phyloP scores from a whole-genome alignment of 53 echinoderm and acorn worm species.

The Stichopus horrens region DNA sequence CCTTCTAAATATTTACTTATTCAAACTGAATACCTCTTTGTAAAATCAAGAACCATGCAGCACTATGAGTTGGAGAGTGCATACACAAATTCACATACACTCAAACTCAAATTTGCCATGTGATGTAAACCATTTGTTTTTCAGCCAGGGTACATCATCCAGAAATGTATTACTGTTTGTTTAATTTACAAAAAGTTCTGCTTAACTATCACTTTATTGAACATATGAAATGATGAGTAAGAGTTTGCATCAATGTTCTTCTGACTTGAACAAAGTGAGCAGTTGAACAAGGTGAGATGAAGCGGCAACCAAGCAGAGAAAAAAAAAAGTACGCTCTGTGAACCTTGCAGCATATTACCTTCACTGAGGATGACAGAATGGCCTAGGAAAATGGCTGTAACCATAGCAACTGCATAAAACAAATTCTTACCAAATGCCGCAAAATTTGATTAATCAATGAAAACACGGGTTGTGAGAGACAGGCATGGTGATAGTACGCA shows the following conservation, averaged over 20 bases:
- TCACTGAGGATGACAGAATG: not conserved
- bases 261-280: not conserved
- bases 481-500: not conserved
- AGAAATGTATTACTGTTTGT: too few relatives aligned
- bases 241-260: too few relatives aligned
- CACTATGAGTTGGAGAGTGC: too few relatives aligned
- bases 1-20: not conserved
- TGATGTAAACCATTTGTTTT: too few relatives aligned
- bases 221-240: too few relatives aligned
- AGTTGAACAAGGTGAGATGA: not conserved
- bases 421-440: not conserved
- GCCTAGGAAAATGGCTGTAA: not conserved
- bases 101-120: too few relatives aligned
- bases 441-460: conserved; percentile 19
- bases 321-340: not conserved
- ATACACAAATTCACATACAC: too few relatives aligned
- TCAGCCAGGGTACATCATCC: too few relatives aligned
- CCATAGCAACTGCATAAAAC: not conserved
- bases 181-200: too few relatives aligned
- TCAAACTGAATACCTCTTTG: not conserved
- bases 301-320: not conserved
- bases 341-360: not conserved
- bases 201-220: too few relatives aligned
- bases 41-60: too few relatives aligned
- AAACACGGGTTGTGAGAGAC: conserved; percentile 24